Evolutionary conservation across 2,113 vertebrate genomes (phyloP).

Genomic region (Morphnarchus princeps): DNA sequence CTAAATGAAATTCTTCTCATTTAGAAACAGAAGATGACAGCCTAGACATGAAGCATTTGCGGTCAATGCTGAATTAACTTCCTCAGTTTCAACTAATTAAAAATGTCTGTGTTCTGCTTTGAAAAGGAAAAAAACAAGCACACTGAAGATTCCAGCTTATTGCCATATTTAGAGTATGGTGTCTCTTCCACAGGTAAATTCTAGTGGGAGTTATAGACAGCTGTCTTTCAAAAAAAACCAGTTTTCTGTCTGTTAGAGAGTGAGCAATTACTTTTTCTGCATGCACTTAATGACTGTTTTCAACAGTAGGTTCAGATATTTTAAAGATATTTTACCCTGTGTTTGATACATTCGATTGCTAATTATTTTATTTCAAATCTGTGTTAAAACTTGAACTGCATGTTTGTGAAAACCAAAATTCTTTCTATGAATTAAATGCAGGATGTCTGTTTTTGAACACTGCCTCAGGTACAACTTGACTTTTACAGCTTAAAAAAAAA

Average conservation of each 20-base stretch:
- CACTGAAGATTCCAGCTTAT: not conserved
- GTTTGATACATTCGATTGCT: not conserved
- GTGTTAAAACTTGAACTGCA: not conserved
- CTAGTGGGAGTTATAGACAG: not conserved
- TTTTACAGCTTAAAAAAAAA: not conserved
- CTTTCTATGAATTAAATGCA: not conserved
- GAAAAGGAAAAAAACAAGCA: not conserved
- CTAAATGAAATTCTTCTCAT: conserved; percentile 21
- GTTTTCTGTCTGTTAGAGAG: not conserved
- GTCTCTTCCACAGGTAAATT: not conserved
- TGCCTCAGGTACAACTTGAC: not conserved
- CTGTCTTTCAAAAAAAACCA: not conserved
- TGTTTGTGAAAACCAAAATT: not conserved
- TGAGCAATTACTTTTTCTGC: not conserved
- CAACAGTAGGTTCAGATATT: not conserved
- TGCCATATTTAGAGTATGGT: not conserved
- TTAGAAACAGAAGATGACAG: not conserved
- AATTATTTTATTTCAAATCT: not conserved
- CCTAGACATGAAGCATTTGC: not conserved
- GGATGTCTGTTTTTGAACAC: not conserved
- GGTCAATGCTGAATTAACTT: not conserved
- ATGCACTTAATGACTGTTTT: not conserved
- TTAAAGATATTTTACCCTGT: not conserved
- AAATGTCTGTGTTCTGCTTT: not conserved
- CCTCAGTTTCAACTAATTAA: conserved; percentile 1